These are phyloP conservation scores for Odontesthes bonariensis DNA, from an alignment of 2,113 vertebrate species.

Conservation along the genomic window DNA sequence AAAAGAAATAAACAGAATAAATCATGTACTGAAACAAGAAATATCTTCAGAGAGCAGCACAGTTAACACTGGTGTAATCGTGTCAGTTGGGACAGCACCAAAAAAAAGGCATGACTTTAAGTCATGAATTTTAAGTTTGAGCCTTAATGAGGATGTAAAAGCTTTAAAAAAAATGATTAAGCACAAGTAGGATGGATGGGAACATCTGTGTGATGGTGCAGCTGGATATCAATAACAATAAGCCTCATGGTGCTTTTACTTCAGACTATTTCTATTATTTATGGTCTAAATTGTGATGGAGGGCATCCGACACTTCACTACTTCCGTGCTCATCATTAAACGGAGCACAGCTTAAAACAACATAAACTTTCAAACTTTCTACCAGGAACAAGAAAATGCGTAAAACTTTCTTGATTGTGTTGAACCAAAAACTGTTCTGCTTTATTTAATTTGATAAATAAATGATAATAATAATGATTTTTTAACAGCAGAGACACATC, in stretches of 20 bases:
- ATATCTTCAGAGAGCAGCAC: slow-evolving; percentile 25
- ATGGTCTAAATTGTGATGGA: slow-evolving; percentile 19
- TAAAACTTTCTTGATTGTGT: background rate
- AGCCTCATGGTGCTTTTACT: slow-evolving; percentile 11
- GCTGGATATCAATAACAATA: slow-evolving; percentile 24
- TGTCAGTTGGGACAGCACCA: slow-evolving; percentile 3
- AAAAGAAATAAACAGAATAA: background rate
- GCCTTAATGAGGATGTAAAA: slow-evolving; percentile 17
- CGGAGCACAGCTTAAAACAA: background rate
- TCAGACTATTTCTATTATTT: slow-evolving; percentile 6
- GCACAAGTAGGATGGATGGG: slow-evolving; percentile 16
- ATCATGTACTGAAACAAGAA: background rate
- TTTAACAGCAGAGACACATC: too few relatives aligned
- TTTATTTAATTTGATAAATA: slow-evolving; percentile 20
- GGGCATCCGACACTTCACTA: background rate
- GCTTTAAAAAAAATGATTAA: slow-evolving; percentile 31
- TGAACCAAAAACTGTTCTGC: background rate
- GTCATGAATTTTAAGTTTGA: slow-evolving; percentile 5
- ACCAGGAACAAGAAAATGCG: background rate
- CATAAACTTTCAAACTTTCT: slow-evolving; percentile 1
- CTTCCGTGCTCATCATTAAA: too few relatives aligned
- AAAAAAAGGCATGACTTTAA: slow-evolving; percentile 15
- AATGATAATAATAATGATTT: too few relatives aligned
- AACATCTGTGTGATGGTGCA: slow-evolving; percentile 21
- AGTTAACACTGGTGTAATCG: slow-evolving; percentile 8